These are phyloP conservation scores for Oscheius sp. DNA, from an alignment of 2,888 invertebrate genomes.

Conservation along the genomic window DNA sequence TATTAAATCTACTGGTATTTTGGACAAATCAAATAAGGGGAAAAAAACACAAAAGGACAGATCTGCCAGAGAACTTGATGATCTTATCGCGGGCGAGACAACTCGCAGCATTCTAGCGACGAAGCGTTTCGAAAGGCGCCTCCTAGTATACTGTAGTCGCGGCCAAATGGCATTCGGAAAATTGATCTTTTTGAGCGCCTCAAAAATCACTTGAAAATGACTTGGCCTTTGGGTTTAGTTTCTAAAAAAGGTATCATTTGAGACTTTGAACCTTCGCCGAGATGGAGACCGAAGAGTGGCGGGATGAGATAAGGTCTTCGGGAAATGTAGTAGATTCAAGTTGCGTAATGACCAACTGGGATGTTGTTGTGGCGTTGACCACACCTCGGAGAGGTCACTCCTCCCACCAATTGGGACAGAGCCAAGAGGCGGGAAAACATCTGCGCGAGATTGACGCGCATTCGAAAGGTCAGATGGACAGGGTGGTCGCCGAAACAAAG, in stretches of 20 bases:
- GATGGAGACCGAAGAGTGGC: too few species aligned
- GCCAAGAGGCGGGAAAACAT: slow-evolving; percentile 23
- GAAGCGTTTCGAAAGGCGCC: slow-evolving; percentile 1
- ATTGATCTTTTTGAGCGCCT: too few species aligned
- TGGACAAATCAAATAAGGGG: not conserved
- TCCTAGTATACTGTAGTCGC: slow-evolving; percentile 7
- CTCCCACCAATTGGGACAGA: slow-evolving; percentile 22
- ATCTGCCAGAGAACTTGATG: not conserved
- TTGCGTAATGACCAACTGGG: slow-evolving; percentile 17
- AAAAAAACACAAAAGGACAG: not conserved
- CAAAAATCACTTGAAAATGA: too few species aligned
- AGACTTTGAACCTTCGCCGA: too few species aligned
- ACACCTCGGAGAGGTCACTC: slow-evolving; percentile 20
- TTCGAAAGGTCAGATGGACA: not conserved
- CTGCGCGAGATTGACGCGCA: slow-evolving; percentile 20
- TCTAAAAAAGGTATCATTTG: too few species aligned
- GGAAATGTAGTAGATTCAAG: too few species aligned
- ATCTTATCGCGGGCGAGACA: not conserved
- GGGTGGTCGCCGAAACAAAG: not conserved
- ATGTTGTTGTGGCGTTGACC: slow-evolving; percentile 23
- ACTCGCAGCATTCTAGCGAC: not conserved
- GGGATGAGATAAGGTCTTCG: too few species aligned
- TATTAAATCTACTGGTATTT: not conserved
- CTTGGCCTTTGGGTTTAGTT: too few species aligned
- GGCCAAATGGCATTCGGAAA: not conserved